Evolutionary conservation across 2,113 vertebrate genomes (phyloP).

Genomic region (Nothobranchius kuhntae): DNA sequence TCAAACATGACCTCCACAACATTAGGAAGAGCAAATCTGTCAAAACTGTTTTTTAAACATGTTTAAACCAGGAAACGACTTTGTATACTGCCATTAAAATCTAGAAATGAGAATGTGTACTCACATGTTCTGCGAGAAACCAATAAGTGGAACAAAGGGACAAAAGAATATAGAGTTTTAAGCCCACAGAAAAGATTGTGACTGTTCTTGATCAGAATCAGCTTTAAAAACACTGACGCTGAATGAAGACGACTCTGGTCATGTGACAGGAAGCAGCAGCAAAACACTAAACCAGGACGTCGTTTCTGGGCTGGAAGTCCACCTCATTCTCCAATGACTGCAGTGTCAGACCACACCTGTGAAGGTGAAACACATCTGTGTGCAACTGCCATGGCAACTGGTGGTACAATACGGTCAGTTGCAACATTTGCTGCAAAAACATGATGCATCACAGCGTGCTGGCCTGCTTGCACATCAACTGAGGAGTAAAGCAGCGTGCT

Average conservation of each 20-base stretch:
- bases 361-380: not conserved
- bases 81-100: no score
- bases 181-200: not conserved
- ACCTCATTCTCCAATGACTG: not conserved
- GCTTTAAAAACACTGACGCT: conserved; percentile 14
- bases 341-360: not conserved
- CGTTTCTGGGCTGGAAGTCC: conserved; percentile 2
- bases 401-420: conserved; percentile 12
- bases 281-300: conserved; percentile 48
- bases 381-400: not conserved
- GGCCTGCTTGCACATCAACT: conserved; percentile 30
- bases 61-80: no score
- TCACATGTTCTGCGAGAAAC: no score
- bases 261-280: conserved; percentile 63
- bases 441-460: conserved; percentile 19
- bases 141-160: no score
- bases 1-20: no score
- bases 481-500: conserved; percentile 44
- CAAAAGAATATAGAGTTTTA: no score
- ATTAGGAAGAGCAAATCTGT: no score
- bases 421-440: conserved; percentile 13
- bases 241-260: conserved; percentile 32
- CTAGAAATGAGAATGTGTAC: no score
- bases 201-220: not conserved
- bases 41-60: no score